A percentile compares a stretch with the other conserved stretches of the same genome.
Conservation (phyloP, 92 coral and sea anemone genomes). For the Epizoanthus ramosus region DNA sequence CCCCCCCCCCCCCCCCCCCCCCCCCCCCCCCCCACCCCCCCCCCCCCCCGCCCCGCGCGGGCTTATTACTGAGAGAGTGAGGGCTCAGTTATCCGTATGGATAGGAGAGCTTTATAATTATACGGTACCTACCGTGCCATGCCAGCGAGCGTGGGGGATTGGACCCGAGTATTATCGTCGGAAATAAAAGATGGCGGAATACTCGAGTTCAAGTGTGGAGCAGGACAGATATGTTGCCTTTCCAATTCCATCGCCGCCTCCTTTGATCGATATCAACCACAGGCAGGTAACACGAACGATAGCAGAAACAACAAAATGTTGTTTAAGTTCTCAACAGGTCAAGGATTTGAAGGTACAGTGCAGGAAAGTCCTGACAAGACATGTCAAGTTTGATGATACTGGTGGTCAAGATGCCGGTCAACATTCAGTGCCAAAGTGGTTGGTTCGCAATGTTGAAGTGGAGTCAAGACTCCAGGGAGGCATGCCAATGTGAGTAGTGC, state of each 20-base stretch:
- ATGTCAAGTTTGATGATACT: neutral
- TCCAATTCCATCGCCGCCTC: conserved; percentile 56
- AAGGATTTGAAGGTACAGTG: conserved; percentile 61
- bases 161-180: neutral
- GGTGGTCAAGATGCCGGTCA: neutral
- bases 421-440: conserved; percentile 51
- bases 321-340: conserved; percentile 39
- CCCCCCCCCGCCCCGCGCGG: no score
- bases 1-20: no score
- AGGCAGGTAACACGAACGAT: neutral
- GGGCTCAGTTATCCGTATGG: no score
- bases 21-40: no score
- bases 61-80: no score
- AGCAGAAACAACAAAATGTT: conserved; percentile 47
- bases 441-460: conserved; percentile 66
- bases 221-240: conserved; percentile 5
- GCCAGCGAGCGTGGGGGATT: neutral
- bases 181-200: neutral
- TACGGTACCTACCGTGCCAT: no score
- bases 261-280: conserved; percentile 34
- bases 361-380: conserved; percentile 29
- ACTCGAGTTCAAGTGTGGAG: neutral
- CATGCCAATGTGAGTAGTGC: conserved; percentile 57
- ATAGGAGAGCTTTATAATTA: no score
- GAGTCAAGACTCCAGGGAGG: conserved; percentile 74